phyloP scores from a whole-genome alignment of 2,888 invertebrate species.

The Geotrupes spiniger region DNA sequence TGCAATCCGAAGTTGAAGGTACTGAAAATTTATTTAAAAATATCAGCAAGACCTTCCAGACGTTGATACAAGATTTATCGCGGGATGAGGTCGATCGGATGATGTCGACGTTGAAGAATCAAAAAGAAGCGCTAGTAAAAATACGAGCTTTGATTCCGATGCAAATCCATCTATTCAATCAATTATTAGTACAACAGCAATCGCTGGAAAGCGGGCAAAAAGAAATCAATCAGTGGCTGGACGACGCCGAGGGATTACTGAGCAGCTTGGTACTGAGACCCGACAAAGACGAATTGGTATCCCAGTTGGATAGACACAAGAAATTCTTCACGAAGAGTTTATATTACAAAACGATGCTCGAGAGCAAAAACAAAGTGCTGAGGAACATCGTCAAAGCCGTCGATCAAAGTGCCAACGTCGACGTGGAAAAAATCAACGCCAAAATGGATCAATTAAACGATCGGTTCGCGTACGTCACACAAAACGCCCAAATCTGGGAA shows the following conservation, averaged over 20 bases:
- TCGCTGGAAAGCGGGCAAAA: conserved; percentile 82
- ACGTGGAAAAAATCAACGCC: conserved; percentile 66
- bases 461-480: conserved; percentile 75
- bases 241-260: conserved; percentile 76
- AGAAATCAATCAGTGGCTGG: conserved; percentile 84
- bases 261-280: conserved; percentile 58
- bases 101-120: conserved; percentile 83
- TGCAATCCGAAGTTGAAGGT: conserved; percentile 79
- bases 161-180: conserved; percentile 78
- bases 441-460: conserved; percentile 80
- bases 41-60: conserved; percentile 89
- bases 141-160: conserved; percentile 80
- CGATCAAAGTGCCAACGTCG: conserved; percentile 70
- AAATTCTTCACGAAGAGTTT: conserved; percentile 84
- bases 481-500: conserved; percentile 74
- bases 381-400: conserved; percentile 80
- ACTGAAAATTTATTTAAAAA: conserved; percentile 88
- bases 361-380: conserved; percentile 92
- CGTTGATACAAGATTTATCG: conserved; percentile 82
- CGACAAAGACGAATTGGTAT: conserved; percentile 70
- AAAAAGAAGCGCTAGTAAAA: conserved; percentile 83
- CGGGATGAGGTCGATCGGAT: conserved; percentile 88
- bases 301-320: conserved; percentile 77
- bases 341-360: conserved; percentile 91
- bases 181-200: conserved; percentile 83